A percentile compares a stretch with the other conserved stretches of the same genome.
phyloP scores from a whole-genome alignment of 2,888 invertebrate species.

The Tenthredo scrophulariae region DNA sequence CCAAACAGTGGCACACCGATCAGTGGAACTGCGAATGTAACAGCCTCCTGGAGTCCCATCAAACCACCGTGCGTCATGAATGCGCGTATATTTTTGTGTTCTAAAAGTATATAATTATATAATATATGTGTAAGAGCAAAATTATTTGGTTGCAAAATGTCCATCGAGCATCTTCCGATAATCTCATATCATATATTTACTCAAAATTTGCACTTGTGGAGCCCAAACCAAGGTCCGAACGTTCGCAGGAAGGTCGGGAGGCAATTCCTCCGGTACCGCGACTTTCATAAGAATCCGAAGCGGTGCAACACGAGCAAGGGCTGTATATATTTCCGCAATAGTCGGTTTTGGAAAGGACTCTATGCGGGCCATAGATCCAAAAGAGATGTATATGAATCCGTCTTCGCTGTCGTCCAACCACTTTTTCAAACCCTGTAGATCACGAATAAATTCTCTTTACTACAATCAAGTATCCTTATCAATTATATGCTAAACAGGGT shows the following conservation, averaged over 20 bases:
- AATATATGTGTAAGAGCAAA: too few relatives aligned
- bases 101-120: slow-evolving; percentile 57
- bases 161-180: not conserved
- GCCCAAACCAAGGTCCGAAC: slow-evolving; percentile 15
- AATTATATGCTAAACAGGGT: too few relatives aligned
- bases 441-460: not conserved
- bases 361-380: slow-evolving; percentile 56
- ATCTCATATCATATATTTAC: not conserved
- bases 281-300: slow-evolving; percentile 40
- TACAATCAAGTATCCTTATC: too few relatives aligned
- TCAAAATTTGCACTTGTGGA: slow-evolving; percentile 11
- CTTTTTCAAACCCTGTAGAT: slow-evolving; percentile 35
- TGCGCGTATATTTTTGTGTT: slow-evolving; percentile 69
- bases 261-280: slow-evolving; percentile 23
- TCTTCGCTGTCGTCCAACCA: slow-evolving; percentile 48
- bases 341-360: slow-evolving; percentile 18
- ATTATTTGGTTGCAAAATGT: too few relatives aligned
- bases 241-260: slow-evolving; percentile 33
- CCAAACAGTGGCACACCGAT: slow-evolving; percentile 71
- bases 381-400: slow-evolving; percentile 59
- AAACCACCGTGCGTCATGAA: slow-evolving; percentile 73
- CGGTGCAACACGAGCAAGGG: not conserved
- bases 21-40: slow-evolving; percentile 69
- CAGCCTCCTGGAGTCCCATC: slow-evolving; percentile 69
- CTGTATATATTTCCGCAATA: not conserved